A percentile compares a stretch with the other conserved stretches of the same genome.
Evolutionary conservation across 2,113 vertebrate species (phyloP).

Genomic region (Corvus cornix): DNA sequence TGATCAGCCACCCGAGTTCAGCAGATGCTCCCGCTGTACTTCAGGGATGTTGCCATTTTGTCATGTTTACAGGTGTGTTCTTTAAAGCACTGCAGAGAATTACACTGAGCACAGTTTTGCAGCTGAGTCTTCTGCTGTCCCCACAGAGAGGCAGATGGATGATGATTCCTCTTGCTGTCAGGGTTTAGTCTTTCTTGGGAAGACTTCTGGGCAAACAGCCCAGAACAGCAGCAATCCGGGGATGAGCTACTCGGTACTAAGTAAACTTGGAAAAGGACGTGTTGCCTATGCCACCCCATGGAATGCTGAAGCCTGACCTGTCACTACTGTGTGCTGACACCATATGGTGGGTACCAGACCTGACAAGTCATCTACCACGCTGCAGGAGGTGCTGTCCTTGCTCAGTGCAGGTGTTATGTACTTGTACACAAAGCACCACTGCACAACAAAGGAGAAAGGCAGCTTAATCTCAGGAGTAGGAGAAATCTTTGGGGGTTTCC

Average conservation of each 20-base stretch:
- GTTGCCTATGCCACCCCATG: not conserved
- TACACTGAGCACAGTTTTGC: not conserved
- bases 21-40: not conserved
- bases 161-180: not conserved
- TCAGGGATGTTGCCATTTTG: not conserved
- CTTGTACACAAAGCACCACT: not conserved
- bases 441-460: accelerated
- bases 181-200: not conserved
- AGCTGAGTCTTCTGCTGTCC: not conserved
- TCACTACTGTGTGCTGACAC: not conserved
- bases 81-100: not conserved
- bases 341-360: not conserved
- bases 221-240: not conserved
- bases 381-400: not conserved
- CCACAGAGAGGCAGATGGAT: not conserved
- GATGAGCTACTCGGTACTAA: not conserved
- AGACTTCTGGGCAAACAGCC: not conserved
- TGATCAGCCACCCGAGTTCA: not conserved
- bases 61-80: not conserved
- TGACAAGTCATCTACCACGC: accelerated
- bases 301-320: not conserved
- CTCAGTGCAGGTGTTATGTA: not conserved
- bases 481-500: not conserved
- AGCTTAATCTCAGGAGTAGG: not conserved
- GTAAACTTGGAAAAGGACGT: not conserved